Evolutionary conservation across 2,113 vertebrate genomes (phyloP).

Genomic region (Vimba vimba): DNA sequence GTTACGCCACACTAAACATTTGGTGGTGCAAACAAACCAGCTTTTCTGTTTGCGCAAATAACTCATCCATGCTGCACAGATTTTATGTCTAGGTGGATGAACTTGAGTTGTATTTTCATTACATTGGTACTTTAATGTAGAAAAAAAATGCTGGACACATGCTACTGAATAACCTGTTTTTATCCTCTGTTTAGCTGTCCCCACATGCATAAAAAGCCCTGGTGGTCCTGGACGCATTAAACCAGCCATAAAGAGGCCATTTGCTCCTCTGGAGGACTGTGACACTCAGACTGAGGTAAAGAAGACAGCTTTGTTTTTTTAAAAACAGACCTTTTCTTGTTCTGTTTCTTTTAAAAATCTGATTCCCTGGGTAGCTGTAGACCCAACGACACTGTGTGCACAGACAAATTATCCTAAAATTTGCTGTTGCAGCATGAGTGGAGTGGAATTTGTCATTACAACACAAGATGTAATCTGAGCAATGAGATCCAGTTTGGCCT

Average conservation of each 20-base stretch:
- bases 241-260: conserved; percentile 69
- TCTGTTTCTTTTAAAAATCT: not conserved
- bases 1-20: not conserved
- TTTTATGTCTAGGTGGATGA: not conserved
- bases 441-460: not conserved
- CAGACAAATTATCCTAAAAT: not conserved
- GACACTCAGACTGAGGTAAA: conserved; percentile 68
- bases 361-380: not conserved
- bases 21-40: conserved; percentile 12
- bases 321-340: not conserved
- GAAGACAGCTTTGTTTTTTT: not conserved
- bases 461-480: not conserved
- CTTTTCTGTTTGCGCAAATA: not conserved
- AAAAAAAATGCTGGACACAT: not conserved
- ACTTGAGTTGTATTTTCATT: not conserved
- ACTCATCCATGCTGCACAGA: not conserved
- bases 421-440: not conserved
- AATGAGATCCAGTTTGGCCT: not conserved
- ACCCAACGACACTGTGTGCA: not conserved
- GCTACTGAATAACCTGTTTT: not conserved
- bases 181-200: conserved; percentile 71
- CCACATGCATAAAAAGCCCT: conserved; percentile 79
- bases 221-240: conserved; percentile 64
- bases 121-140: not conserved
- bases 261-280: conserved; percentile 65